phyloP scores from a whole-genome alignment of 1,140 invertebrate genomes.

The Spodoptera litura region DNA sequence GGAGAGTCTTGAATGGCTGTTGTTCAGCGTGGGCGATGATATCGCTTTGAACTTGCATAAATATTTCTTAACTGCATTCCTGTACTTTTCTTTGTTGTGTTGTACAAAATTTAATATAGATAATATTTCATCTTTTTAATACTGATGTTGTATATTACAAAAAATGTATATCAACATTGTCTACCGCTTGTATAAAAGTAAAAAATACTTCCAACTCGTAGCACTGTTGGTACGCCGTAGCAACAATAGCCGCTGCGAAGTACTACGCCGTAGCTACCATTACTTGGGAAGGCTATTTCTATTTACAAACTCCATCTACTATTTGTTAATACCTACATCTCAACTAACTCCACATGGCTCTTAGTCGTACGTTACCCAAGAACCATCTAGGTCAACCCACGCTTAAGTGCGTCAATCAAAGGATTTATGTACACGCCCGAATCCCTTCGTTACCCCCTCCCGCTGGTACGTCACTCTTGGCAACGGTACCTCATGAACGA shows the following conservation, averaged over 20 bases:
- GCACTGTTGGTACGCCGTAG: too few species aligned
- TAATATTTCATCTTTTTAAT: too few species aligned
- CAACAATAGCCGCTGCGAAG: too few species aligned
- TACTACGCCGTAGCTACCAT: too few species aligned
- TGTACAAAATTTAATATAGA: too few species aligned
- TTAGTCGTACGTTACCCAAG: not conserved
- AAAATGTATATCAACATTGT: too few species aligned
- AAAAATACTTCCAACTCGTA: too few species aligned
- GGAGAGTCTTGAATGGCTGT: too few species aligned
- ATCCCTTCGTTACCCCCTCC: slow-evolving; percentile 15
- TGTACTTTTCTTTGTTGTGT: too few species aligned
- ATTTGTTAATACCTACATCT: slow-evolving; percentile 1
- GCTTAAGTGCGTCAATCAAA: slow-evolving; percentile 45
- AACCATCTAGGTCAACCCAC: slow-evolving; percentile 39
- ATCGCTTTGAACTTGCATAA: not conserved
- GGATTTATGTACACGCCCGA: slow-evolving; percentile 37
- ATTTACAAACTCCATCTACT: not conserved
- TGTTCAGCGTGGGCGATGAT: not conserved
- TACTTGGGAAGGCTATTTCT: not conserved
- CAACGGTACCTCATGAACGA: not conserved
- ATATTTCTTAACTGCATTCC: too few species aligned
- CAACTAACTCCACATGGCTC: not conserved
- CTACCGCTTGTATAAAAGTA: too few species aligned
- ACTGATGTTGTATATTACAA: too few species aligned
- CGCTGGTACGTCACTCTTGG: not conserved